Evolutionary conservation across 2,797 vertebrate genomes (phyloP), one percentile per base, ranked within the genome.

Genomic region (Orientallactaga sibirica): DNA sequence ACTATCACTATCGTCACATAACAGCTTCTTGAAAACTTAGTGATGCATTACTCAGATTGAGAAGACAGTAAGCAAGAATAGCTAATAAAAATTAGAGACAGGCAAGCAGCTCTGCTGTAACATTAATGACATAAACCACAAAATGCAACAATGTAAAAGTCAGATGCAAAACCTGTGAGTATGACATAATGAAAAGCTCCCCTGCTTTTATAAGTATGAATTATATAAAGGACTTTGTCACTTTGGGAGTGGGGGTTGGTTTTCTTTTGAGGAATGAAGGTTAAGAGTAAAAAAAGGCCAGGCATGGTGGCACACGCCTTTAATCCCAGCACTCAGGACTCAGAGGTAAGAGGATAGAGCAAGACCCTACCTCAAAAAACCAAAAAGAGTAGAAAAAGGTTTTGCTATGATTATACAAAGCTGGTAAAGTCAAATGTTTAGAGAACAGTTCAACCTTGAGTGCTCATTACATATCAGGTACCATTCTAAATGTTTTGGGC

Each of bases 11-110:
- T 80, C 37, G 93, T 68, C 81, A 92, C 18, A 93, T 61, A 71
- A 81, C 86, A 95, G 73, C n/a, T 95, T 94, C 82, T 92, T 87
- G 82, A 88, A 92, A 18, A 94, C 11, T 91, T 62, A 92, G 79
- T 33, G 64, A 95, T 62, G 83, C n/a, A 58, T 85, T 61, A 95
- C 52, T 82, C 37, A 58, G 18, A 55, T 67, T 82, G 71, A 7
- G 62, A 37, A 58, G 12, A 71, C 4, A 95, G 8, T 80, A 95
- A 83, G 80, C 76, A 96, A 70, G 94, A 62, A 71, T 2, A 80
- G 58, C 29, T 83, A 64, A 94, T 2, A 95, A 62, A 92, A 95
- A 92, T 43, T 55, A 90, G 43, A 95, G 94, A 94, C 33, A 85
- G 37, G 71, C 37, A 96, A 14, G 73, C 52, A 80, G 67, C 94